These are phyloP conservation scores for Aphaenogaster rudis DNA, from an alignment of 1,140 invertebrate genomes.

Conservation along the genomic window DNA sequence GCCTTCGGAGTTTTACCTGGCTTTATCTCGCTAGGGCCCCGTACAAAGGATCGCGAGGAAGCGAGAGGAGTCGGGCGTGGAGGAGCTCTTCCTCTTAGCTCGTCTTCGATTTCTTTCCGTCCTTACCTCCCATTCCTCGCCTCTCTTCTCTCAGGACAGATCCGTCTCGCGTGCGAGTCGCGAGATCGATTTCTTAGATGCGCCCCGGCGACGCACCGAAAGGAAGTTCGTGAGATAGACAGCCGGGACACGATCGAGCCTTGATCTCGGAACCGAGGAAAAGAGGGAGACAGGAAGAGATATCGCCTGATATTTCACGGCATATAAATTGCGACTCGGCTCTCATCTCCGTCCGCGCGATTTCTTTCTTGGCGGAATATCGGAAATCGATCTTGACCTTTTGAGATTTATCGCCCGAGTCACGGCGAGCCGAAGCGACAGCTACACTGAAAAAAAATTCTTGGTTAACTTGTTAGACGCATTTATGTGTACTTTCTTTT, in stretches of 20 bases:
- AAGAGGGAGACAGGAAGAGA: not conserved
- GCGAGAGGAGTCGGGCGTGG: constrained; percentile 74
- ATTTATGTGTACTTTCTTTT: no score
- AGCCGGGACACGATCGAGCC: not conserved
- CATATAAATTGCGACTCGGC: constrained; percentile 30
- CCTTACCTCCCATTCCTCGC: not conserved
- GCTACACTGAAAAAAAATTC: no score
- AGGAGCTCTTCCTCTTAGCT: constrained; percentile 63
- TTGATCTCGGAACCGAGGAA: not conserved
- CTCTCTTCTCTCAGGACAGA: constrained; percentile 58
- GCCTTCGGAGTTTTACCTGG: constrained; percentile 77
- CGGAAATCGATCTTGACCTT: constrained; percentile 53
- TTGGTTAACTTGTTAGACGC: no score
- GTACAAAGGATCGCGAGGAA: constrained; percentile 65
- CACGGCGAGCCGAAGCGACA: not conserved
- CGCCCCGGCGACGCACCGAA: not conserved
- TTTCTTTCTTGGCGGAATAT: constrained; percentile 16
- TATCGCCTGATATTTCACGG: constrained; percentile 10
- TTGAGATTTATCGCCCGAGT: constrained; percentile 33
- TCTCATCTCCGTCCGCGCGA: not conserved
- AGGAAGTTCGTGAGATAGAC: not conserved
- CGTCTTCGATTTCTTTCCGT: constrained; percentile 18
- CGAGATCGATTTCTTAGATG: constrained; percentile 64
- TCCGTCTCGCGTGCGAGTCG: constrained; percentile 69
- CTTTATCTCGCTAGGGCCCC: constrained; percentile 69